Percentiles rank a stretch among this genome's conserved stretches.
Evolutionary conservation across 2,113 vertebrate genomes (phyloP).

Genomic region (Xenopus tropicalis): UCB_Xtro_10.0 CM004445.2:23449001-23449500

Average conservation of each 20-base stretch:
- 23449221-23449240: neutral
- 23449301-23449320: neutral
- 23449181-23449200: no score
- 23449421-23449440: no score
- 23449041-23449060: conserved; percentile 17
- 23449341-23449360: no score
- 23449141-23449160: conserved; percentile 47
- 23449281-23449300: conserved; percentile 11
- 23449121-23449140: neutral
- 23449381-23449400: neutral
- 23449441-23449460: no score
- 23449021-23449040: conserved; percentile 29
- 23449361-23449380: neutral
- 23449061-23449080: conserved; percentile 18
- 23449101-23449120: neutral
- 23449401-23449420: neutral
- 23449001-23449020: neutral
- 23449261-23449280: conserved; percentile 23
- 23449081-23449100: neutral
- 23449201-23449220: conserved; percentile 15
- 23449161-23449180: conserved; percentile 16
- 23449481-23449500: neutral
- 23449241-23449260: neutral
- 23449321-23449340: neutral
- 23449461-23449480: no score